Base-by-base conservation (phyloP, 1,140 invertebrate species). In the Euura saliciscinereae region DNA sequence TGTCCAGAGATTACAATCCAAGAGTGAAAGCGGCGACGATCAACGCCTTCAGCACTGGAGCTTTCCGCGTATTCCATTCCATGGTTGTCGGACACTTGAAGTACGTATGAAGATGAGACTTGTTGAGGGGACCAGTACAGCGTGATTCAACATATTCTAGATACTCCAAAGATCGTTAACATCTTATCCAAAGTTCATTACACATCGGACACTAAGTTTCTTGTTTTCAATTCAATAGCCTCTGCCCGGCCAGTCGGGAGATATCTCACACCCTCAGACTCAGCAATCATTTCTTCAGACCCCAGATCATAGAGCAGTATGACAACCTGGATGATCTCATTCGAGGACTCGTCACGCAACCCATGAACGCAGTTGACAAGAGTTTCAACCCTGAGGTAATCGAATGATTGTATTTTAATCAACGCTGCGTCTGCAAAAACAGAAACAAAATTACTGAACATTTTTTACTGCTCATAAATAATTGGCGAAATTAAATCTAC, bases 41-140 rank as follows among this genome's bases (percentile, higher is more conserved):
- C 43, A 93, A 92, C 80, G 90, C 89, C 44, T 93, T 93, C 78
- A 88, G 89, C 0, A 88, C 89, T 2, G 91, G 87, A 7, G 92
- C 91, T 3, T 92, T 91, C 78, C 83, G 92, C 68, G 90, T 90
- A 76, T 89, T 92, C 43, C 92, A 93, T 80, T 89, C 91, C 2
- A 80, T 91, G 6, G 83, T 93, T 28, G 89, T 89, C 3, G 87
- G 83, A 28, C 71, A 79, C 6, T 78, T 87, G 45, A 73, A 80
- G 81, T 84, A 76, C 71, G 76, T 71, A 65, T 67, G 42, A 7
- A 7, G n/a, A 10, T 5, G n/a, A 59, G n/a, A 10, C 51, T n/a
- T 2, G 2, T 59, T 5, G n/a, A n/a, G n/a, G n/a, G n/a, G n/a
- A n/a, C n/a, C n/a, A n/a, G n/a, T n/a, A n/a, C n/a, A n/a, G n/a